Evolutionary conservation across 2,113 vertebrate genomes (phyloP), one percentile per base, ranked within the genome.

Genomic region (Alces alces): DNA sequence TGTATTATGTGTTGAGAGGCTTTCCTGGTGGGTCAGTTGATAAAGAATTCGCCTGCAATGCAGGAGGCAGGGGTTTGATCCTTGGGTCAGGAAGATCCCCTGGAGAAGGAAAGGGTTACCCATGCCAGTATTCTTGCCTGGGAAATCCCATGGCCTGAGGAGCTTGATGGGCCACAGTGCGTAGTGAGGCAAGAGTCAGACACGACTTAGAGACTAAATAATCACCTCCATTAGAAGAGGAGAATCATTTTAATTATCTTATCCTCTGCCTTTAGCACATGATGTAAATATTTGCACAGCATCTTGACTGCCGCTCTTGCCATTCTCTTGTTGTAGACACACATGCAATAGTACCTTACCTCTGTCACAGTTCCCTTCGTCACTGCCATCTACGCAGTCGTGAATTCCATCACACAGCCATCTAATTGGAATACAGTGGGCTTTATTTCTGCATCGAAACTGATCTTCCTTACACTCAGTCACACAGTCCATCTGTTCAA

Each of bases 321-420:
- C 25, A 11, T 33, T 73, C 2, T 92, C 10, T 88, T 13, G 66
- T 36, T 39, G 21, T 3, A 16, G 39, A 2, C 21, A 0, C 52
- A 47, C 14, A 13, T 12, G 47, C 28, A 2, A 15, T 5, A 25
- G 80, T 17, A 16, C 52, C 98, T 98, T 87, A 98, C 99, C 99
- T 98, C 97, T 98, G 91, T 99, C 98, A 97, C 99, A 99, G 98
- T 98, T 99, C n/a, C 99, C 99, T 98, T 99, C 99, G 2, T 99
- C 99, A 2, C 99, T 99, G 98, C 99, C 99, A 98, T 99, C 99
- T 98, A 99, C 99, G 57, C 99, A 99, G 98, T 99, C 99, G 1
- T 99, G 98, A 97, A 99, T 98, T 4, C 99, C 99, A 61, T 99
- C 99, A 21, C 99, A 99, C 15, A 99, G 99, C 99, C 99, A 99